These are phyloP conservation scores for Coracias cyanogaster DNA, from an alignment of 2,797 vertebrate species.

Conservation along the genomic window DNA sequence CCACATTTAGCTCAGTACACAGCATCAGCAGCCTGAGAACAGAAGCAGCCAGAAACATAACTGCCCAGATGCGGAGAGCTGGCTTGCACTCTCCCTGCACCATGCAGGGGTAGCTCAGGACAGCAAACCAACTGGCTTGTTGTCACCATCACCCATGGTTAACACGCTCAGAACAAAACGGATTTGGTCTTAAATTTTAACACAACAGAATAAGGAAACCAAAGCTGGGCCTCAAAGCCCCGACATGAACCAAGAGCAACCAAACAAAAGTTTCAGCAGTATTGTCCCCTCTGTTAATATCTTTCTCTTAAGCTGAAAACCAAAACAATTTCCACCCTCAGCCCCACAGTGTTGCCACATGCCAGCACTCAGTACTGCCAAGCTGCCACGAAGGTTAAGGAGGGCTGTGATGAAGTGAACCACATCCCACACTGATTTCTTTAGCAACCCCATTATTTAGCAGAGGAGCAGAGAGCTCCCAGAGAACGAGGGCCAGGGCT, in stretches of 20 bases:
- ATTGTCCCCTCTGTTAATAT: fast-evolving
- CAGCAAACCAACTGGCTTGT: not conserved
- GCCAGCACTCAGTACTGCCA: not conserved
- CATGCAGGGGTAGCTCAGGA: fast-evolving
- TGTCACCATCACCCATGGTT: fast-evolving
- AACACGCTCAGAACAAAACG: not conserved
- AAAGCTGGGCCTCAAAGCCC: not conserved
- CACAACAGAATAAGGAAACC: not conserved
- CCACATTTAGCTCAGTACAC: not conserved
- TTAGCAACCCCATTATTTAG: not conserved
- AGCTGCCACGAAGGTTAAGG: not conserved
- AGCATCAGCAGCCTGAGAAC: not conserved
- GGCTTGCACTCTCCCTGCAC: fast-evolving
- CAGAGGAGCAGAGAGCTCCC: not conserved
- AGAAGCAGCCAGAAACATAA: not conserved
- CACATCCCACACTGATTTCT: not conserved
- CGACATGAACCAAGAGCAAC: not conserved
- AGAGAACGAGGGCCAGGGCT: not conserved
- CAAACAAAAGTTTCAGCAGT: not conserved
- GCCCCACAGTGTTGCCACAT: not conserved
- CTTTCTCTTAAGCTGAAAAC: not conserved
- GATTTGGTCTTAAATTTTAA: conserved; percentile 40
- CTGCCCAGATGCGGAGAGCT: too few species aligned
- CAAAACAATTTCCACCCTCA: not conserved
- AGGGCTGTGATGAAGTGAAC: not conserved